These are phyloP conservation scores for Cerceris ruficornis DNA, from an alignment of 2,888 invertebrate genomes.

Conservation along the genomic window DNA sequence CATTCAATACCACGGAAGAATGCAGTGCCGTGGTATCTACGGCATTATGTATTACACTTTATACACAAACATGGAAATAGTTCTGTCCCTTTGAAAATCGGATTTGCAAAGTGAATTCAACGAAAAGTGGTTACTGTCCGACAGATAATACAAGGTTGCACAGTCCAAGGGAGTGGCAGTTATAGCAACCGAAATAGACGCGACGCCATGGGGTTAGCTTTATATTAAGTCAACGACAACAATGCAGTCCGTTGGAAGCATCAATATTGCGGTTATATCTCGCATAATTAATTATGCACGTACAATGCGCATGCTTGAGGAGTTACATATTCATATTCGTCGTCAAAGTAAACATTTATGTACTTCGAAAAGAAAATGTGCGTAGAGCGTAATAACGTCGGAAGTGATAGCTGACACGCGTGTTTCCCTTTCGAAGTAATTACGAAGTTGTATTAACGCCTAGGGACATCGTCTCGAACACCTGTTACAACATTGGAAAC, in stretches of 20 bases:
- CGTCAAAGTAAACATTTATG: conserved; percentile 6
- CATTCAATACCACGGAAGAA: too few relatives aligned
- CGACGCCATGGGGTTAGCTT: too few relatives aligned
- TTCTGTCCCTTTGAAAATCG: too few relatives aligned
- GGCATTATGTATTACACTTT: too few relatives aligned
- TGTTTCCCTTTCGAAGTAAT: conserved; percentile 14
- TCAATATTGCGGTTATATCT: background rate
- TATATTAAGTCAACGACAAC: too few relatives aligned
- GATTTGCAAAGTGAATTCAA: too few relatives aligned
- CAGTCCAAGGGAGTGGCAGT: too few relatives aligned
- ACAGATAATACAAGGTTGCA: too few relatives aligned
- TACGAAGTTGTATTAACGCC: conserved; percentile 15
- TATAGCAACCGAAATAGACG: too few relatives aligned
- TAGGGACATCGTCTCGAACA: conserved; percentile 5
- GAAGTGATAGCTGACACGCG: conserved; percentile 9
- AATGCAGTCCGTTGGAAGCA: background rate
- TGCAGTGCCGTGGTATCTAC: too few relatives aligned
- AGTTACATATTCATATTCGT: background rate
- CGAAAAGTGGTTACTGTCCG: too few relatives aligned
- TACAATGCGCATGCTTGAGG: background rate
- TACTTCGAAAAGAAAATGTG: conserved; percentile 12
- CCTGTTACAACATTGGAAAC: conserved; percentile 11
- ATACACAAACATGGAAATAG: too few relatives aligned
- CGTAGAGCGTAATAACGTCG: background rate
- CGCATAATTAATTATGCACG: background rate